Evolutionary conservation across 1,140 invertebrate genomes (phyloP).

Genomic region (Chymomyza costata): DNA sequence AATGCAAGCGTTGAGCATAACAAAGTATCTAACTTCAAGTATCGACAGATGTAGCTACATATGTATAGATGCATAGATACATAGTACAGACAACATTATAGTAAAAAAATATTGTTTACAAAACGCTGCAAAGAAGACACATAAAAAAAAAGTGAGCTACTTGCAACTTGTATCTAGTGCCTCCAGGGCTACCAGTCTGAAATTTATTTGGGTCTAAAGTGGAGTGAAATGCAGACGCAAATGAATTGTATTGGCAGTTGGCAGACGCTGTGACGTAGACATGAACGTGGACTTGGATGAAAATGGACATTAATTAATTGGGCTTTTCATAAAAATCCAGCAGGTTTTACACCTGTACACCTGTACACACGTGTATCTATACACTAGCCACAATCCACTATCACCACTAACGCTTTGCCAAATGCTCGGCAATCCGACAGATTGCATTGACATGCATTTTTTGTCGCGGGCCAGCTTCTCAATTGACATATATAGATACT

Average conservation of each 20-base stretch:
- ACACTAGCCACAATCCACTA: no score
- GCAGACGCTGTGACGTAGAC: slow-evolving; percentile 43
- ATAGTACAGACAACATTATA: slow-evolving; percentile 35
- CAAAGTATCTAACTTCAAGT: slow-evolving; percentile 10
- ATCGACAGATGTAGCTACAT: slow-evolving; percentile 20
- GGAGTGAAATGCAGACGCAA: slow-evolving; percentile 19
- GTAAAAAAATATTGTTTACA: slow-evolving; percentile 63
- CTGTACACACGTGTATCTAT: no score
- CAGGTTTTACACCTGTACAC: slow-evolving; percentile 5
- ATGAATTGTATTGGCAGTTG: slow-evolving; percentile 67
- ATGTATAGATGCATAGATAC: slow-evolving; percentile 26
- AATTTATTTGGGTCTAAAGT: slow-evolving; percentile 44
- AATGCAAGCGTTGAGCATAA: slow-evolving; percentile 10
- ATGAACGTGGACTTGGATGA: no score
- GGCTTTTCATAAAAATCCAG: slow-evolving; percentile 56
- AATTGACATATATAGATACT: slow-evolving; percentile 4
- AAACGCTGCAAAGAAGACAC: slow-evolving; percentile 33
- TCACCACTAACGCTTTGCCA: slow-evolving; percentile 27
- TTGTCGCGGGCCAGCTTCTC: no score
- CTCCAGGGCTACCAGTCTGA: slow-evolving; percentile 17
- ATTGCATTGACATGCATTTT: slow-evolving; percentile 1
- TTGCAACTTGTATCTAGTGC: background rate
- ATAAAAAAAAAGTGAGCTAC: slow-evolving; percentile 29
- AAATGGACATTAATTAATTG: slow-evolving; percentile 64
- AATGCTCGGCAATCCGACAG: slow-evolving; percentile 23